Percentiles rank a stretch among this genome's conserved stretches.
These are phyloP conservation scores for Oreotrochilus melanogaster DNA, from an alignment of 2,113 vertebrate genomes.

Conservation along the genomic window DNA sequence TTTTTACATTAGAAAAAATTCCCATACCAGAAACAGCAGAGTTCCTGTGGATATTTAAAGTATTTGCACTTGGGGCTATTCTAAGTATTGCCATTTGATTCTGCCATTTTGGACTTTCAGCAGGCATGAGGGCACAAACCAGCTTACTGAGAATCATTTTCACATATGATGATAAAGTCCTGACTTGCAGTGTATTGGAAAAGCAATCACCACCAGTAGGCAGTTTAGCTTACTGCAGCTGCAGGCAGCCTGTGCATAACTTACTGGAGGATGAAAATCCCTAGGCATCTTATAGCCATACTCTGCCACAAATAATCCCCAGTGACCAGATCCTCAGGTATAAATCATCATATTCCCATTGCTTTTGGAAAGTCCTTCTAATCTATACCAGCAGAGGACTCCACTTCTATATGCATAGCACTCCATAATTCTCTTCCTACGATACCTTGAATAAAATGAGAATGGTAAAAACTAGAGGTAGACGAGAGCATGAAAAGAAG, in stretches of 20 bases:
- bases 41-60: conserved; percentile 18
- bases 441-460: background rate
- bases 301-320: conserved; percentile 5
- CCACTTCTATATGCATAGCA: background rate
- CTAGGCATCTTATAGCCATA: background rate
- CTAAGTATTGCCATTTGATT: background rate
- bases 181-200: background rate
- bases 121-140: background rate
- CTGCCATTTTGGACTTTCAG: conserved; percentile 20
- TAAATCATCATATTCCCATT: background rate
- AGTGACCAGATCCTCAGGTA: background rate
- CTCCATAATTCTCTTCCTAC: background rate
- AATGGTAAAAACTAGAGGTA: background rate
- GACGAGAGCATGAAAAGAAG: background rate
- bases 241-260: conserved; percentile 8
- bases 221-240: conserved; percentile 4
- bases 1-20: background rate
- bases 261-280: conserved; percentile 35
- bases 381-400: conserved; percentile 18
- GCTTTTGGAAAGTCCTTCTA: conserved; percentile 19
- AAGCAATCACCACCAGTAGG: conserved; percentile 28
- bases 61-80: conserved; percentile 28
- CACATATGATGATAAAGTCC: conserved; percentile 23
- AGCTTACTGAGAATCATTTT: conserved; percentile 18
- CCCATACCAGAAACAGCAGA: conserved; percentile 10